A percentile compares a stretch with the other conserved stretches of the same genome.
Evolutionary conservation across 2,113 vertebrate species (phyloP).

Genomic region (Notechis scutatus): DNA sequence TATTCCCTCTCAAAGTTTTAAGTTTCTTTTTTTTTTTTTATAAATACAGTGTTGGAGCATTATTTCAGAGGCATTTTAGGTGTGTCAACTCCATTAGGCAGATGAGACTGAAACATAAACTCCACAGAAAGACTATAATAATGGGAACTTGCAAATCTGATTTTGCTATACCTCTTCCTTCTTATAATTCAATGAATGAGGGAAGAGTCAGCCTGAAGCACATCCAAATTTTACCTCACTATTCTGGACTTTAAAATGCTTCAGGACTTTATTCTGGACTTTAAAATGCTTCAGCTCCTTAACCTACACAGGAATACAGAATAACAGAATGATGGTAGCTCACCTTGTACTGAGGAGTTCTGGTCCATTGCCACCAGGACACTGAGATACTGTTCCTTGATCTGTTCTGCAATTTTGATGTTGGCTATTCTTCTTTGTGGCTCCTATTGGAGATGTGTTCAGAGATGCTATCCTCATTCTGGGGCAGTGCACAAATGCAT

Average conservation of each 20-base stretch:
- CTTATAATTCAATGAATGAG: neutral
- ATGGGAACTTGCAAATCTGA: neutral
- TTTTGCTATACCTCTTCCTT: neutral
- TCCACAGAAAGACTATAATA: neutral
- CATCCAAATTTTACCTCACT: neutral
- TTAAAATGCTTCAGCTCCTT: neutral
- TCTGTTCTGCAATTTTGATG: neutral
- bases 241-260: neutral
- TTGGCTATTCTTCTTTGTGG: neutral
- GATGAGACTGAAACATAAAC: neutral
- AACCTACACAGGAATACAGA: neutral
- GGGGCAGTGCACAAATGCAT: neutral
- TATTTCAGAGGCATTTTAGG: neutral
- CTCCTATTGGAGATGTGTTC: neutral
- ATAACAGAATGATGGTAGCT: no score
- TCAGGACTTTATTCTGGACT: neutral
- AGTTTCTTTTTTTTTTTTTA: neutral
- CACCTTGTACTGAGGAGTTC: neutral
- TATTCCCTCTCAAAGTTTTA: neutral
- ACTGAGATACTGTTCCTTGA: neutral
- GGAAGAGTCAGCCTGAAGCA: neutral
- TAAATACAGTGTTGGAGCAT: neutral
- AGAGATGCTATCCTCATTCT: neutral
- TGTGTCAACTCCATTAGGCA: neutral
- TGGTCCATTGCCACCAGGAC: neutral